These are phyloP conservation scores for Schizopygopsis pylzovi DNA, from an alignment of 2,797 vertebrate genomes.

Conservation along the genomic window DNA sequence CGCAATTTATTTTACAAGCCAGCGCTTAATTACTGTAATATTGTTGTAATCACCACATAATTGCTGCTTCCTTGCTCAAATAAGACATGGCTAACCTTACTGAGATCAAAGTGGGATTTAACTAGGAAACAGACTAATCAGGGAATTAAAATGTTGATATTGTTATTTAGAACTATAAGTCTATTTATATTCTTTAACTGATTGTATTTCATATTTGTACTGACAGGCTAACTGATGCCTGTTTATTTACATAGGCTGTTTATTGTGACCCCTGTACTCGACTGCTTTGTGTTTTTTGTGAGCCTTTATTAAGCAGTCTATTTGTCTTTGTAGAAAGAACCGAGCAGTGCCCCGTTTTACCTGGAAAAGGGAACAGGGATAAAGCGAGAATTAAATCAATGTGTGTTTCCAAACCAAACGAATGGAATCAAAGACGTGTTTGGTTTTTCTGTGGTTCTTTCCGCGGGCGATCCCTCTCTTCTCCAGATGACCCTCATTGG, in stretches of 20 bases:
- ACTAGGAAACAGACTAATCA: neutral
- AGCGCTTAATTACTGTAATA: slow-evolving; percentile 51
- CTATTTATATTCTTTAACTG: neutral
- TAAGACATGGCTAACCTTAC: neutral
- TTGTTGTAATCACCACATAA: slow-evolving; percentile 28
- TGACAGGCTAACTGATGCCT: neutral
- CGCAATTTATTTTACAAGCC: slow-evolving; percentile 49
- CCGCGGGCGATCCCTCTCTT: slow-evolving; percentile 78
- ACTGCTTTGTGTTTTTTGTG: neutral
- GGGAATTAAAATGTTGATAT: neutral
- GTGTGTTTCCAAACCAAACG: slow-evolving; percentile 93
- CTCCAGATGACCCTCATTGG: slow-evolving; percentile 74
- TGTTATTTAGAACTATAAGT: neutral
- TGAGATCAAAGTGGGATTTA: neutral
- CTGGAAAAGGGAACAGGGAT: neutral
- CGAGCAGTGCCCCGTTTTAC: neutral
- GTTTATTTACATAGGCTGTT: neutral
- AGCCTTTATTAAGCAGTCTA: neutral
- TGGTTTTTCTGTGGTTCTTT: slow-evolving; percentile 78
- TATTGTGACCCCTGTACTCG: neutral
- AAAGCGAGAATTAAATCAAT: slow-evolving; percentile 65
- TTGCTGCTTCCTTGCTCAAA: slow-evolving; percentile 14
- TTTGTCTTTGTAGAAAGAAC: slow-evolving; percentile 16
- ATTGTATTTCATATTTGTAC: neutral
- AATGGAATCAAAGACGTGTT: slow-evolving; percentile 83